phyloP scores from a whole-genome alignment of 2,113 vertebrate species.

The Bos taurus region DNA sequence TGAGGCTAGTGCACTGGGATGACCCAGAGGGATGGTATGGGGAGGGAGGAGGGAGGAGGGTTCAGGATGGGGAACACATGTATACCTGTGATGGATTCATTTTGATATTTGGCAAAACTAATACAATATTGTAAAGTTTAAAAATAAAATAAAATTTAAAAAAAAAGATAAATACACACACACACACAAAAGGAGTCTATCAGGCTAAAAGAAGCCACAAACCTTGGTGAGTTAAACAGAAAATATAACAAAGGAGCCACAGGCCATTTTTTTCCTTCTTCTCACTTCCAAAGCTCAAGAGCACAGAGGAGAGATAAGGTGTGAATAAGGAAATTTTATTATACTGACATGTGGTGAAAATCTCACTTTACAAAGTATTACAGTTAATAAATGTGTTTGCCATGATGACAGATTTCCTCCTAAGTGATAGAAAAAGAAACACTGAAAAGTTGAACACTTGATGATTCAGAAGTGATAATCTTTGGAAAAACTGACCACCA shows the following conservation, averaged over 20 bases:
- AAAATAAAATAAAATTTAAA: too few relatives aligned
- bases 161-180: too few relatives aligned
- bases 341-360: background rate
- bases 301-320: background rate
- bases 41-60: too few relatives aligned
- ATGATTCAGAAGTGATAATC: background rate
- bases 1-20: too few relatives aligned
- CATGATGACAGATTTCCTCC: background rate
- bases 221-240: background rate
- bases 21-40: too few relatives aligned
- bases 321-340: background rate
- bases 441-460: background rate
- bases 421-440: background rate
- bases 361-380: slow-evolving; percentile 37
- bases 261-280: background rate
- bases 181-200: background rate
- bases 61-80: too few relatives aligned
- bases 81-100: too few relatives aligned
- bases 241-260: background rate
- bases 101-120: too few relatives aligned
- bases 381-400: background rate
- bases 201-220: background rate
- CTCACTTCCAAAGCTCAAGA: background rate
- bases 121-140: too few relatives aligned
- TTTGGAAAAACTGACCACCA: background rate